Evolutionary conservation across 2,888 invertebrate genomes (phyloP).

Genomic region (Chrysopilus asiliformis): DNA sequence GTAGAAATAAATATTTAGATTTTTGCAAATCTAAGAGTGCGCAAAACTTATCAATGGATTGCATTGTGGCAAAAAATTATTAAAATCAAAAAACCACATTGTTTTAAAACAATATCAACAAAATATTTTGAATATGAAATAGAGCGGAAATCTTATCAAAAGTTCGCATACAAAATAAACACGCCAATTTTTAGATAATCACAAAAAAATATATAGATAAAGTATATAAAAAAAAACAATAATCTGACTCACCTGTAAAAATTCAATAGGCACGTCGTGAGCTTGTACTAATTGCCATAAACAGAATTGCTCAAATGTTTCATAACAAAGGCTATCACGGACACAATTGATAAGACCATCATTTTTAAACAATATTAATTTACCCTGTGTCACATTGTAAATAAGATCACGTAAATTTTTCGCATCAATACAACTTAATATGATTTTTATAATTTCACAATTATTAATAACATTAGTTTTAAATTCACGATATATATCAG

Average conservation of each 20-base stretch:
- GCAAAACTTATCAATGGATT: too few relatives aligned
- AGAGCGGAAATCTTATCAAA: too few relatives aligned
- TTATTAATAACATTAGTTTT: slow-evolving; percentile 78
- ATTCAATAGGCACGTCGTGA: slow-evolving; percentile 87
- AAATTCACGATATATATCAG: slow-evolving; percentile 84
- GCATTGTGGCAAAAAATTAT: too few relatives aligned
- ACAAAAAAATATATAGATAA: too few relatives aligned
- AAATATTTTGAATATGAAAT: too few relatives aligned
- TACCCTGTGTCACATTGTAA: slow-evolving; percentile 82
- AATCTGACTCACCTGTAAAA: slow-evolving; percentile 41
- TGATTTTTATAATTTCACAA: slow-evolving; percentile 71
- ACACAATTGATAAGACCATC: slow-evolving; percentile 62
- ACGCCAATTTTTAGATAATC: too few relatives aligned
- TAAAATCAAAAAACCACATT: too few relatives aligned
- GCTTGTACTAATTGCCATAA: slow-evolving; percentile 93
- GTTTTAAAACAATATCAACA: too few relatives aligned
- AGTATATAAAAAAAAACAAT: too few relatives aligned
- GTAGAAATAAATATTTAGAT: too few relatives aligned
- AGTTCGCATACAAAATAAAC: too few relatives aligned
- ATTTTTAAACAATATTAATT: slow-evolving; percentile 65
- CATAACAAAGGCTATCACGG: slow-evolving; percentile 82
- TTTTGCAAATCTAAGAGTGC: too few relatives aligned
- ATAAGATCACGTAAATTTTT: slow-evolving; percentile 80
- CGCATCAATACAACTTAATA: slow-evolving; percentile 83
- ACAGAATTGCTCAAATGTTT: slow-evolving; percentile 94